phyloP scores from a whole-genome alignment of 2,888 invertebrate species.

The Euzetes globulus region DNA sequence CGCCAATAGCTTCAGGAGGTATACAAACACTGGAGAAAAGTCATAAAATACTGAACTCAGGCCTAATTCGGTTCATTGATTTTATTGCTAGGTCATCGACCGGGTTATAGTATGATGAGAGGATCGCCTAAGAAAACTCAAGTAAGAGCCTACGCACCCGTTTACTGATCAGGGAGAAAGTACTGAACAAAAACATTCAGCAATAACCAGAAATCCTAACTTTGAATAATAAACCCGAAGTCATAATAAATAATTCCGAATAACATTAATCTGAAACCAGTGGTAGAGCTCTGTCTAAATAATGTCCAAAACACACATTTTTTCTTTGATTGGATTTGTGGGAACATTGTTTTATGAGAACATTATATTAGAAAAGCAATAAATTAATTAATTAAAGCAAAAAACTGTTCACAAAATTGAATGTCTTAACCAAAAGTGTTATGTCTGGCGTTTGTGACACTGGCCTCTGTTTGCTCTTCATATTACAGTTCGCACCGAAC shows the following conservation, averaged over 20 bases:
- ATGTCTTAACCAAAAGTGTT: neutral
- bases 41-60: no score
- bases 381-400: neutral
- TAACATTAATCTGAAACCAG: neutral
- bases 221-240: neutral
- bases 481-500: constrained; percentile 34
- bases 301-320: neutral
- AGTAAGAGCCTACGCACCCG: constrained; percentile 24
- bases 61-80: neutral
- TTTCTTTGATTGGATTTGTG: neutral
- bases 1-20: constrained; percentile 44
- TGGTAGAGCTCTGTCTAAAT: neutral
- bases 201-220: neutral
- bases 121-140: constrained; percentile 36
- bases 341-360: neutral
- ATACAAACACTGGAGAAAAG: no score
- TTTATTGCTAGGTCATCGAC: constrained; percentile 6
- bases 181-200: neutral
- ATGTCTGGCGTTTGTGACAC: neutral
- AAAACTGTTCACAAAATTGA: neutral
- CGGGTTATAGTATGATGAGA: constrained; percentile 27
- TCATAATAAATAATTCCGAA: neutral
- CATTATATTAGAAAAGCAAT: neutral
- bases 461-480: constrained; percentile 22
- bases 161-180: neutral